phyloP scores from a whole-genome alignment of 2,113 vertebrate species.

The Cranoglanis bouderius region DNA sequence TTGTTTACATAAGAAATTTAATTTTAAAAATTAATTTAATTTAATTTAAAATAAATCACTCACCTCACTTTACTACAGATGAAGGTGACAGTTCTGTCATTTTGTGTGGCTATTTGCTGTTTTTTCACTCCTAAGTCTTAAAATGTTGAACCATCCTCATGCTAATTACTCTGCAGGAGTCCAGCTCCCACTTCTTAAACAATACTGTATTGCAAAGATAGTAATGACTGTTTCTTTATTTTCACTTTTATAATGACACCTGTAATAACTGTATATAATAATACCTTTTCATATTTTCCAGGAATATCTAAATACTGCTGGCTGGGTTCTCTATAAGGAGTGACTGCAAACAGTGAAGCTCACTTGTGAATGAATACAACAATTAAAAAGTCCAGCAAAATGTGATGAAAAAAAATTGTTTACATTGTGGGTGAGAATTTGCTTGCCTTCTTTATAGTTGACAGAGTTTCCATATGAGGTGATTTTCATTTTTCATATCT shows the following conservation, averaged over 20 bases:
- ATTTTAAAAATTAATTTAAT: not conserved
- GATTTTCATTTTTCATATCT: not conserved
- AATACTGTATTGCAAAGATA: too few relatives aligned
- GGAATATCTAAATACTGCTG: not conserved
- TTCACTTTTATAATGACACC: too few relatives aligned
- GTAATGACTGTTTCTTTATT: too few relatives aligned
- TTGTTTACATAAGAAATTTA: not conserved
- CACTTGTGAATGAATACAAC: not conserved
- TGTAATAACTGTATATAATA: not conserved
- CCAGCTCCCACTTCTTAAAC: too few relatives aligned
- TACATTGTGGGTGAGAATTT: not conserved
- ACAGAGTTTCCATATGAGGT: not conserved
- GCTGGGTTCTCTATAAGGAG: not conserved
- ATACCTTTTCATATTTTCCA: not conserved
- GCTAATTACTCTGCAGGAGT: too few relatives aligned
- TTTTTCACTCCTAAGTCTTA: not conserved
- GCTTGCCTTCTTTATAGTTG: not conserved
- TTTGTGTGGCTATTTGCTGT: not conserved
- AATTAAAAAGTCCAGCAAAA: not conserved
- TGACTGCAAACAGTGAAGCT: not conserved
- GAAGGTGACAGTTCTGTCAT: not conserved
- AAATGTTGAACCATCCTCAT: too few relatives aligned
- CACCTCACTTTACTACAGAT: not conserved
- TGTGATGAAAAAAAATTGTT: not conserved
- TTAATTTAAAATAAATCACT: not conserved